Evolutionary conservation across 2,113 vertebrate species (phyloP).

Genomic region (Tinamus guttatus): DNA sequence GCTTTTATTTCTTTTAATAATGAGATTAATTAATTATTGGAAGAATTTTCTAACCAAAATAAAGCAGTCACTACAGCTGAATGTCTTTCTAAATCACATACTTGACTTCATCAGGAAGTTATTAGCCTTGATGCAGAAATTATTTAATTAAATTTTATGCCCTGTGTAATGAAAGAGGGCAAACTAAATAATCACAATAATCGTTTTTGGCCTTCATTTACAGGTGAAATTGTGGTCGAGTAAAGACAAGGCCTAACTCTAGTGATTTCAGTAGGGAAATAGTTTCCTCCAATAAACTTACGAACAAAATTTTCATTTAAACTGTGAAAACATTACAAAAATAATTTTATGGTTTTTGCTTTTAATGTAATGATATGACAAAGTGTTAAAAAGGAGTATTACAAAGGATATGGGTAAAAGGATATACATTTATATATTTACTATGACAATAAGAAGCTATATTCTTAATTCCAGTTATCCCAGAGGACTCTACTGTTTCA

Average conservation of each 20-base stretch:
- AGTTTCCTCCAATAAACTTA: neutral
- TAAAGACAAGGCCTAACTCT: neutral
- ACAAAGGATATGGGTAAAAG: neutral
- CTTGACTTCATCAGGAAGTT: slow-evolving; percentile 3
- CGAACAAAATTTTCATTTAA: neutral
- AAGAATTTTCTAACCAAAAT: neutral
- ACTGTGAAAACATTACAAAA: neutral
- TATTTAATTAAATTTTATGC: slow-evolving; percentile 43
- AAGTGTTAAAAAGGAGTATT: neutral
- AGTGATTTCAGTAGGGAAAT: neutral
- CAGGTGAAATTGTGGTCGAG: neutral
- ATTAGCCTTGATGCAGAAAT: slow-evolving; percentile 38
- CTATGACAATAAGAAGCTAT: neutral
- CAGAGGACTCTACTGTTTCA: neutral
- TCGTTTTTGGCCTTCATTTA: neutral
- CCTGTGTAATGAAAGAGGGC: neutral
- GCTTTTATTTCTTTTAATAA: neutral
- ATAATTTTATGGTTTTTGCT: neutral
- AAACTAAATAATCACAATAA: neutral
- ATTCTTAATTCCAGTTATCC: neutral
- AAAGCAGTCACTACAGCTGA: neutral
- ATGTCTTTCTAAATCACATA: neutral
- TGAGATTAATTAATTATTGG: slow-evolving; percentile 8
- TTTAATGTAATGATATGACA: neutral
- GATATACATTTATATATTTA: accelerated